Evolutionary conservation across 1,140 invertebrate genomes (phyloP), one percentile per base, ranked within the genome.

Genomic region (Drosophila equinoxialis): DNA sequence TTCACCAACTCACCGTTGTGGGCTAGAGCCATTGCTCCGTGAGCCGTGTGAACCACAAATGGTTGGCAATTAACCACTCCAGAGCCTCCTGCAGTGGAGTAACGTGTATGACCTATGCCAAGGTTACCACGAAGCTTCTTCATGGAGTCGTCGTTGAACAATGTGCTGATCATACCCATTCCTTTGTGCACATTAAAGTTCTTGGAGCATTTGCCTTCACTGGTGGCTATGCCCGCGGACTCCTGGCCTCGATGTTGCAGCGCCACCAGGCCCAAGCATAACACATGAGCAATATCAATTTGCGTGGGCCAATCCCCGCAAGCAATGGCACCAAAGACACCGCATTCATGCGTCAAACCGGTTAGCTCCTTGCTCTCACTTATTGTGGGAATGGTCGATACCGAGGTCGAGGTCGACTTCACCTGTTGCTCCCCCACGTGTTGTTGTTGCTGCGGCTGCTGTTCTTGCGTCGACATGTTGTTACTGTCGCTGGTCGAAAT

Each of bases 1-100:
- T 99, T 99, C 1, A 99, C 97, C 17, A 99, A 94, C 93, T 99
- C 98, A 14, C 98, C 98, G 93, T 99, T 99, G 86, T 99, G 98
- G 2, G 98, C 98, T 20, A 99, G 95, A 2, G 98, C 98, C 60
- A 99, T 93, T 8, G 96, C 95, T 0, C 98, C 98, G 92, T 99
- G 98, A 7, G 96, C 95, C 3, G 98, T 99, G 84, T 99, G 98
- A 1, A 99, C 98, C 3, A 99, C 97, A 93, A 99, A 99, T 0
- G 98, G 98, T 91, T 99, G 98, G 84, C 98, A 98, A 92, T 99
- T 99, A 45, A 97, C 95, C 87, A 96, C 95, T 91, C 98, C 97
- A 1, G 97, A 98, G 0, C 96, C 97, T 23, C 98, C 98, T 45
- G 96, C 96, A 2, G 98, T 99, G 8, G 98, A 99, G 92, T 99